Conservation (phyloP, 2,888 invertebrate species). For the Crepidodera aurea region DNA sequence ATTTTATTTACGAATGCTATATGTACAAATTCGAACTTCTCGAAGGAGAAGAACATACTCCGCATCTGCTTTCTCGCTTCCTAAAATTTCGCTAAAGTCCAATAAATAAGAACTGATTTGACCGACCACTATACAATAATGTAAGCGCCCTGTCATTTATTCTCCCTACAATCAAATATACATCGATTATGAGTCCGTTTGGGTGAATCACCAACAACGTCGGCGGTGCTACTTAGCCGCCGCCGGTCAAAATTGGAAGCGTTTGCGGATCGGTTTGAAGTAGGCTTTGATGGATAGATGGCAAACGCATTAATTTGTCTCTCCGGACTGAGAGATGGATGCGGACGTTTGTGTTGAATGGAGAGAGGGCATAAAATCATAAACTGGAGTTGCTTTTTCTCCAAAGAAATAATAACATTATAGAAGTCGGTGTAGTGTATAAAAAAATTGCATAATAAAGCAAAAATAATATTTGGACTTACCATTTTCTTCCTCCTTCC, state of each 20-base stretch:
- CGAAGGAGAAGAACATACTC: too few relatives aligned
- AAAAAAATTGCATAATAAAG: too few relatives aligned
- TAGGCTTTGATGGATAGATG: conserved; percentile 10
- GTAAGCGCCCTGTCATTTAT: neutral
- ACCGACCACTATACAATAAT: neutral
- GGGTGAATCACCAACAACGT: conserved; percentile 5
- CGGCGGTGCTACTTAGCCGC: neutral
- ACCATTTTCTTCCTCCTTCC: too few relatives aligned
- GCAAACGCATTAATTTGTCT: conserved; percentile 8
- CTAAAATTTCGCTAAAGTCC: neutral
- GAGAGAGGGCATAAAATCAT: too few relatives aligned
- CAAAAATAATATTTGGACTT: too few relatives aligned
- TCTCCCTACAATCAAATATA: conserved; percentile 8
- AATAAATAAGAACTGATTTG: neutral
- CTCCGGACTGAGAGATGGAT: neutral
- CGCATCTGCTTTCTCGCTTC: neutral
- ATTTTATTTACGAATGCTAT: too few relatives aligned
- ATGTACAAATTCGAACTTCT: too few relatives aligned
- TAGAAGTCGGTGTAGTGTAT: too few relatives aligned
- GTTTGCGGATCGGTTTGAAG: conserved; percentile 6
- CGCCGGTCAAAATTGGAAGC: conserved; percentile 6
- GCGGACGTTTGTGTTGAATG: neutral
- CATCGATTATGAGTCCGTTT: conserved; percentile 15
- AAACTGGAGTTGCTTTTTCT: too few relatives aligned
- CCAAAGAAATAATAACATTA: too few relatives aligned